Evolutionary conservation across 2,888 invertebrate species (phyloP), one percentile per base, ranked within the genome.

Genomic region (Mesorhabditis sp.): DNA sequence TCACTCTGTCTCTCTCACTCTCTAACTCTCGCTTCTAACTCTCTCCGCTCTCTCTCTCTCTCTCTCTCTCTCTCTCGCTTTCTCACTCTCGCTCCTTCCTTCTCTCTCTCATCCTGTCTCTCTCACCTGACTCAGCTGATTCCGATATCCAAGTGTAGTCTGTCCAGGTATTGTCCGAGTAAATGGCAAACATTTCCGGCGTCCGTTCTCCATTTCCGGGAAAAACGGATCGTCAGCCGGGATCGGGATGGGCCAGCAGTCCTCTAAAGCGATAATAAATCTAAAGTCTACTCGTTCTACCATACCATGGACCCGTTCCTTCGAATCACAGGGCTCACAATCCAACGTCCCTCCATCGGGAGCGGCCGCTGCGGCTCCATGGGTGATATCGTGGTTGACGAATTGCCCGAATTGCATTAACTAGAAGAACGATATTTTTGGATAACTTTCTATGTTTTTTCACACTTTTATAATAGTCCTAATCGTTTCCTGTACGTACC

Each of bases 101-200:
- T 28, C 28, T 28, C 28, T 28, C 28, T 28, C 28, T 28, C 28
- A 28, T 2, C 2, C 28, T 28, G 1, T 28, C 28, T 28, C 28
- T 28, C 28, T 50, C 15, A 80, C 80, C 73, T 82, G 83, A 72
- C 83, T 84, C 70, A 83, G 72, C 64, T 95, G 94, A 81, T 94
- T 94, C 72, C 95, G 74, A 61, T 81, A 79, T 41, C 78, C 78
- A 7, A 78, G 63, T 3, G 67, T 71, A 41, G 74, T 74, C 58
- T 78, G 75, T 94, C 95, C 95, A 0, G 95, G 93, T 74, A 95
- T 87, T 66, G 94, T 94, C 84, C 95, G 90, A 91, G 94, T 94
- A 86, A 94, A 81, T 2, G 83, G 79, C 28, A 83, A 66, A 70
- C 83, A 83, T 7, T 71, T 67, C 5, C 66, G 44, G 42, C 13